Evolutionary conservation across 1,140 invertebrate genomes (phyloP), one percentile per base, ranked within the genome.

Genomic region (Episyrphus balteatus): DNA sequence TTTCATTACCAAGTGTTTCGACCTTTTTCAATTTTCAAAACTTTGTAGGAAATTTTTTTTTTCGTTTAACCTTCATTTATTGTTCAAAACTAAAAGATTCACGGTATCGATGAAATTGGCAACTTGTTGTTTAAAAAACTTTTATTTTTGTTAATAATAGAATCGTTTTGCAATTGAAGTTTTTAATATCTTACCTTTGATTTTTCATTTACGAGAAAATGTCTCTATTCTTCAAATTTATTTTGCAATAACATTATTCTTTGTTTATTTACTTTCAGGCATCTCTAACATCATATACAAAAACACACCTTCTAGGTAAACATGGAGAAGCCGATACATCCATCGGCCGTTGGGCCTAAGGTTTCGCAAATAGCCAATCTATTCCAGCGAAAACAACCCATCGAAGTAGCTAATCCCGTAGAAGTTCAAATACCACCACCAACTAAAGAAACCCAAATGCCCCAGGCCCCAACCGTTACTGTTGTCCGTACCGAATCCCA

Each of bases 291-390:
- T n/a, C 44, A 32, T 36, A 14, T 3, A 19, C 26, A 36, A 44
- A 18, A 11, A 9, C 15, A 45, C 10, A 5, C 14, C 17, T 37
- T 45, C 33, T 21, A 15, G 31, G 60, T 57, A 66, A 71, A 62
- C 49, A 78, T 78, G 76, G 76, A 78, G 75, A 81, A 86, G 56
- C 78, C 84, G 47, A 85, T 85, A 68, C 83, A 80, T 58, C 75
- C 76, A 52, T 54, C 58, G 54, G 64, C 73, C 44, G 73, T 76
- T 55, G 84, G 85, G 58, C 60, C 83, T 53, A 92, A 92, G 75
- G 88, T 90, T 56, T 89, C 87, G 32, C 86, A 90, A 72, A 91
- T 92, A 46, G 88, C 88, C 30, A 88, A 88, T 66, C 86, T 90
- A 61, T 92, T 92, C 70, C 84, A 88, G 73, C 79, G 78, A 13